Percentiles rank a stretch among this genome's conserved stretches.
Evolutionary conservation across 2,888 invertebrate species (phyloP).

Genomic region (Orthosia cruda): DNA sequence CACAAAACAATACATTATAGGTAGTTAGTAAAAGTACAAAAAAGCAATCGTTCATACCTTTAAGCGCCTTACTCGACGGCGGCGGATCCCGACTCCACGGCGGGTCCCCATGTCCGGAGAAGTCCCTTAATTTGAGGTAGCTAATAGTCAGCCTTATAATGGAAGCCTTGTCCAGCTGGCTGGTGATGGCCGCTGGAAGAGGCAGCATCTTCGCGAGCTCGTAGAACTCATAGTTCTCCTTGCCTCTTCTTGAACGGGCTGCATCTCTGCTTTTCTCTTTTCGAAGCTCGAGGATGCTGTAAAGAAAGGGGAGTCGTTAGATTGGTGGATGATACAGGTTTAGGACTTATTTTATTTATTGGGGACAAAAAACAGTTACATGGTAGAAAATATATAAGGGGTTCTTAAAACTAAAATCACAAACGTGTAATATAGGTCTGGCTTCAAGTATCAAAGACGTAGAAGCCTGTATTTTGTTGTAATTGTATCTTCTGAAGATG

Average conservation of each 20-base stretch:
- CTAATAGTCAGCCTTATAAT: slow-evolving; percentile 99
- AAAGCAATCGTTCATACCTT: slow-evolving; percentile 91
- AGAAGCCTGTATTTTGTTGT: no score
- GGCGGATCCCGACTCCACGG: slow-evolving; percentile 98
- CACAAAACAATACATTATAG: not conserved
- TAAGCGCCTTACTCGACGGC: slow-evolving; percentile 95
- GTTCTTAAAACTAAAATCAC: no score
- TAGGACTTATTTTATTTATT: no score
- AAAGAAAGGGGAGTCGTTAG: slow-evolving; percentile 83
- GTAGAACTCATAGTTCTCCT: slow-evolving; percentile 99
- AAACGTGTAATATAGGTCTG: no score
- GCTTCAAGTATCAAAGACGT: no score
- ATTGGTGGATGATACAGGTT: slow-evolving; percentile 16
- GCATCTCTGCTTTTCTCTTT: slow-evolving; percentile 99
- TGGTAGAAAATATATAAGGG: no score
- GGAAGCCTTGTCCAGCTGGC: slow-evolving; percentile 98
- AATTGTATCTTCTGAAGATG: no score
- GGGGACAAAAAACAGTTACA: no score
- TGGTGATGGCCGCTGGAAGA: slow-evolving; percentile 97
- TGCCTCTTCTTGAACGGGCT: slow-evolving; percentile 97
- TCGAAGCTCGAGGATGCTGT: slow-evolving; percentile 97
- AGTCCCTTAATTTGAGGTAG: slow-evolving; percentile 98
- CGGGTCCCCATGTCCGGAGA: slow-evolving; percentile 98
- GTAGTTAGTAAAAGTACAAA: no score
- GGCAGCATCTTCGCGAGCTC: slow-evolving; percentile 99